Base-by-base conservation (phyloP, 2,113 vertebrate genomes). In the Zosterops pallidus region DNA sequence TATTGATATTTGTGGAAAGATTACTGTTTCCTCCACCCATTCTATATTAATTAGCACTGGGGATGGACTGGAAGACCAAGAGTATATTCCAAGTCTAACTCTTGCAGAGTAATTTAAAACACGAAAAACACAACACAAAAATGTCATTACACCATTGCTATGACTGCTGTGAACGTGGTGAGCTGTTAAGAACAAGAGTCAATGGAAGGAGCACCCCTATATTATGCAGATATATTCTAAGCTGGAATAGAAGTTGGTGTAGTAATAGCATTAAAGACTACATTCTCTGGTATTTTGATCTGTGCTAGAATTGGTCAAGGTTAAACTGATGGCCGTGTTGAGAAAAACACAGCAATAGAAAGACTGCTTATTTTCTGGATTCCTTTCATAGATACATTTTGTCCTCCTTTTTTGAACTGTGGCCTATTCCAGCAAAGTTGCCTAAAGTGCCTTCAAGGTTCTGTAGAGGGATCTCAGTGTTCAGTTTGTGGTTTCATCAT, bases 401-500 rank as follows among this genome's bases (percentile, higher is more conserved):
- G 12, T 82, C 20, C 9, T 75, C 11, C 6, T 59, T 35, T 49
- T 68, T 62, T 85, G 46, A 33, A 26, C 55, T 39, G 12, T 6
- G 9, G 12, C n/a, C 20, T 69, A 12, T 35, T 79, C 37, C 19
- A 78, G 41, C 18, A 69, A 86, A 86, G 33, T 65, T 78, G 29
- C 17, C 44, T 81, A 9, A 95, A 93, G n/a, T 89, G 49, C n/a
- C 50, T 94, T 86, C 60, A 50, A 55, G 70, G 60, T 21, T 62
- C 67, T 90, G 56, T 60, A 76, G 77, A 91, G 50, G 83, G 41
- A 83, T 86, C 46, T 86, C 28, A 41, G 49, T 41, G 31, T 81
- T 92, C 74, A 76, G 35, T 88, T 93, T 79, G n/a, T 79, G n/a
- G 79, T 92, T 95, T 92, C 92, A 95, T 95, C 75, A 92, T 67